Conservation (phyloP, 2,113 vertebrate genomes). For the Aspidoscelis tigris region DNA sequence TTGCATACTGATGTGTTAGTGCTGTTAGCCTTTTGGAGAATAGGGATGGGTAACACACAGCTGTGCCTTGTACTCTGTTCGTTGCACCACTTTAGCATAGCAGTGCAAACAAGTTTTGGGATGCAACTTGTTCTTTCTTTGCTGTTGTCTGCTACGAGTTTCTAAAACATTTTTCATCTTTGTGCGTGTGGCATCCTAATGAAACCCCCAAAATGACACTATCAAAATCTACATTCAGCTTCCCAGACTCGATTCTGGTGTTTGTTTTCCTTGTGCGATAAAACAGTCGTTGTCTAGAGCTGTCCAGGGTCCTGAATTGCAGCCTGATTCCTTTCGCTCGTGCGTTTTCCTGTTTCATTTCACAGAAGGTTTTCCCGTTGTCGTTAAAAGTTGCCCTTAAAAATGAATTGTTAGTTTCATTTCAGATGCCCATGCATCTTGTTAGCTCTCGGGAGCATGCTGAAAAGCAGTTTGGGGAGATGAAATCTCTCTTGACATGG, state of each 20-base stretch:
- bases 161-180: neutral
- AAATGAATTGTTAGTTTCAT: neutral
- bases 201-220: neutral
- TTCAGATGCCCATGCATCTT: neutral
- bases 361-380: neutral
- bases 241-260: neutral
- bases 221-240: neutral
- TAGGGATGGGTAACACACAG: conserved; percentile 11
- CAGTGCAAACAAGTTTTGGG: neutral
- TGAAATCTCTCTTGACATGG: neutral
- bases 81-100: neutral
- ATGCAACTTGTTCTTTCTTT: neutral
- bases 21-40: conserved; percentile 1
- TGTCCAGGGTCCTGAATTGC: neutral
- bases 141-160: neutral
- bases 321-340: neutral
- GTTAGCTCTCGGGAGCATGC: neutral
- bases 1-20: conserved; percentile 10
- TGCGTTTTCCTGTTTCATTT: neutral
- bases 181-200: neutral
- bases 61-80: conserved; percentile 4
- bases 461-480: neutral
- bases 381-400: neutral
- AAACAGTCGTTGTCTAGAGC: neutral
- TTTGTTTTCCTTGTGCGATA: neutral